Conservation (phyloP, 2,888 invertebrate genomes). For the Acleris literana region DNA sequence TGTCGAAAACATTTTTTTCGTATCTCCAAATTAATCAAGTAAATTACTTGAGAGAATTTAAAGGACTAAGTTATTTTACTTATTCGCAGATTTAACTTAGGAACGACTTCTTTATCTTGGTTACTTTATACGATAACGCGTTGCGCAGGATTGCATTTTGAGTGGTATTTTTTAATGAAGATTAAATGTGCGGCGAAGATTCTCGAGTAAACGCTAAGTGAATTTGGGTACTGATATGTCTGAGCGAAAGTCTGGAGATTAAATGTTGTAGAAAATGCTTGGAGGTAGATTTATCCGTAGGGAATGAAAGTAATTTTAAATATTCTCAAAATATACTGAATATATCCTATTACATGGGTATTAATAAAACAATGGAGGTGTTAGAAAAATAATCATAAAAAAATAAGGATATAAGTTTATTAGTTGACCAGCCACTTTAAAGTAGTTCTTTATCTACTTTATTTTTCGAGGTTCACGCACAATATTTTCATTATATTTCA, state of each 20-base stretch:
- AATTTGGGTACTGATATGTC: not conserved
- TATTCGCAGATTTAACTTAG: slow-evolving; percentile 33
- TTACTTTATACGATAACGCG: slow-evolving; percentile 1
- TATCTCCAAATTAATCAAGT: slow-evolving; percentile 45
- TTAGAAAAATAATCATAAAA: no score
- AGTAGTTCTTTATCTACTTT: no score
- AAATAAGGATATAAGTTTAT: no score
- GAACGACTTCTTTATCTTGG: slow-evolving; percentile 14
- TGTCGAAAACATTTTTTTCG: slow-evolving; percentile 44
- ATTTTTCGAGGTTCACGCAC: no score
- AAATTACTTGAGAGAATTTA: slow-evolving; percentile 44
- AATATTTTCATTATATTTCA: no score
- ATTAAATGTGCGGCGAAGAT: not conserved
- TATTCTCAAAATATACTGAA: no score
- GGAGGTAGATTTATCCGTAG: no score
- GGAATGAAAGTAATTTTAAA: no score
- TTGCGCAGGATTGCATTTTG: not conserved
- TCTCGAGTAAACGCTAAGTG: not conserved
- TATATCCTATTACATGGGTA: no score
- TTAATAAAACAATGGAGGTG: no score
- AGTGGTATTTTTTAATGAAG: slow-evolving; percentile 1
- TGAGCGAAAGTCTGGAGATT: not conserved
- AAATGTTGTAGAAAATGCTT: no score
- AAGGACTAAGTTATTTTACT: slow-evolving; percentile 28
- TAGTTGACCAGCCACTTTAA: no score